Evolutionary conservation across 2,113 vertebrate species (phyloP).

Genomic region (Motacilla alba): DNA sequence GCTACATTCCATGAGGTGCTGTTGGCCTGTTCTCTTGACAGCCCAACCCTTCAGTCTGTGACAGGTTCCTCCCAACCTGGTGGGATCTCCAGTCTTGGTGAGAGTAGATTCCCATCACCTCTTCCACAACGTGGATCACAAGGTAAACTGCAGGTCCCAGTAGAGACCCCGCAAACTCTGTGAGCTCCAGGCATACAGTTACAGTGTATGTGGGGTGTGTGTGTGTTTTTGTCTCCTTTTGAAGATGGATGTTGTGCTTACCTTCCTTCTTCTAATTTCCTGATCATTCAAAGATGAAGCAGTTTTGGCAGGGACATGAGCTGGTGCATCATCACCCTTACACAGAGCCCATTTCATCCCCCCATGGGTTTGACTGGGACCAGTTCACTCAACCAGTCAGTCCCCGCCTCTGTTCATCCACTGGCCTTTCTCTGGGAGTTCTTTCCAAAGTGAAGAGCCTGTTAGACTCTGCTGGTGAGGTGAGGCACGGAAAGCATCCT

Average conservation of each 20-base stretch:
- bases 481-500: neutral
- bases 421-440: neutral
- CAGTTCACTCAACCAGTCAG: neutral
- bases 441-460: neutral
- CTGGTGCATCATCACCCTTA: neutral
- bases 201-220: too few relatives aligned
- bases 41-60: rapidly evolving
- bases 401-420: neutral
- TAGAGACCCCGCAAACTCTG: neutral
- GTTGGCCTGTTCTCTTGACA: neutral
- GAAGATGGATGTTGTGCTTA: neutral
- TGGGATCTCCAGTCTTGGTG: neutral
- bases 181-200: neutral
- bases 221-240: neutral
- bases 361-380: neutral
- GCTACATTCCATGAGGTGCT: neutral
- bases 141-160: neutral
- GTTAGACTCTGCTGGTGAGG: neutral
- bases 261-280: neutral
- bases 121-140: neutral
- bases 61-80: neutral
- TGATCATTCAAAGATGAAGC: neutral
- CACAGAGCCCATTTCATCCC: neutral
- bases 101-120: neutral
- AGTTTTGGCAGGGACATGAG: neutral